These are phyloP conservation scores for Zosterops hypoxanthus DNA, from an alignment of 2,113 vertebrate species.

Conservation along the genomic window DNA sequence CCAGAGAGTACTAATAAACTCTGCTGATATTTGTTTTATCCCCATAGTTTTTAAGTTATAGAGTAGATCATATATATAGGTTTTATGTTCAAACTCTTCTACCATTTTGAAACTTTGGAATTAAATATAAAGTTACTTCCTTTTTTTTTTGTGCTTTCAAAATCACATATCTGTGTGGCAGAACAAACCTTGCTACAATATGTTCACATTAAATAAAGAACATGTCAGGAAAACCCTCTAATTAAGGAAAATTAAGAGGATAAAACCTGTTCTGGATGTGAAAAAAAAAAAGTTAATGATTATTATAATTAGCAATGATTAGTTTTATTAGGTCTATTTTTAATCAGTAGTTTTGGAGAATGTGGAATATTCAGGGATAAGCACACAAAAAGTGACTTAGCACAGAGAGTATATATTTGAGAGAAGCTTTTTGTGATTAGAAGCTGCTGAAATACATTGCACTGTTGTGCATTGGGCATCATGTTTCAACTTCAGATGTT, in stretches of 20 bases:
- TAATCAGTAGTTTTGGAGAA: neutral
- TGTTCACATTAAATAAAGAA: neutral
- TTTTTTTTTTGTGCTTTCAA: neutral
- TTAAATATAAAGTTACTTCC: neutral
- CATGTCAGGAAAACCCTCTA: neutral
- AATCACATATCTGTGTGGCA: neutral
- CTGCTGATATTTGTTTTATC: neutral
- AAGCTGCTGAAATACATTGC: neutral
- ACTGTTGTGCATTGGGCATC: neutral
- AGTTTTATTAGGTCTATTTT: neutral
- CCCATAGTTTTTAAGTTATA: neutral
- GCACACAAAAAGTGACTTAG: neutral
- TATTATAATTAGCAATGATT: neutral
- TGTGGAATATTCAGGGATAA: neutral
- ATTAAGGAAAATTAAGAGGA: neutral
- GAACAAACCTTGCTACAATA: neutral
- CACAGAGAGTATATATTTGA: neutral
- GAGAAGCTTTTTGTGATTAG: neutral
- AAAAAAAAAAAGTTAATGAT: neutral
- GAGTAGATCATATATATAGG: neutral
- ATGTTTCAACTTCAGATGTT: neutral
- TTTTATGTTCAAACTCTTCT: neutral
- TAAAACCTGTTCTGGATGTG: neutral
- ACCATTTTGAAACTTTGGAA: neutral
- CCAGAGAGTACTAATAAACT: neutral